Conservation (phyloP, 1,140 invertebrate species). For the Zaprionus nigranus region DNA sequence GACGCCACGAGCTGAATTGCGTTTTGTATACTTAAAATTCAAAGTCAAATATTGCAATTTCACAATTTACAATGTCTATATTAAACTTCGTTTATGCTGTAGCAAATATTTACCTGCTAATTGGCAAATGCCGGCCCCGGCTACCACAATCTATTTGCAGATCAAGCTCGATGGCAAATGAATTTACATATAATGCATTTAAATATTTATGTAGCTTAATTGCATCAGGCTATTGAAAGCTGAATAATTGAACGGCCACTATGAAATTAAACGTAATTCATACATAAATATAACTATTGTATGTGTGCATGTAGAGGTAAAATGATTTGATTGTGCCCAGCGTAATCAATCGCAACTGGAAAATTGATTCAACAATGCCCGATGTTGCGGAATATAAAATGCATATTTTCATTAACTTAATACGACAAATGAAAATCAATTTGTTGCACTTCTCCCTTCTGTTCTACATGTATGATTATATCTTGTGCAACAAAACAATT, state of each 20-base stretch:
- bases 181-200: conserved; percentile 22
- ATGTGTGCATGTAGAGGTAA: background rate
- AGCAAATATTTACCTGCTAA: conserved; percentile 37
- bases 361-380: conserved; percentile 27
- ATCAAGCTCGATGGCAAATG: conserved; percentile 16
- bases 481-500: background rate
- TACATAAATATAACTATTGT: conserved; percentile 21
- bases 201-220: conserved; percentile 73
- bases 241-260: conserved; percentile 57
- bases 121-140: conserved; percentile 20
- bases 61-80: conserved; percentile 25
- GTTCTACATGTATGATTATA: background rate
- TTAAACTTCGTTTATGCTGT: conserved; percentile 45
- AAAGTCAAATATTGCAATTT: conserved; percentile 1
- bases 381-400: conserved; percentile 21
- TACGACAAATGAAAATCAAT: conserved; percentile 47
- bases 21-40: background rate
- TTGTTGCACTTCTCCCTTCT: conserved; percentile 2
- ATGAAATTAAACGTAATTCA: conserved; percentile 33
- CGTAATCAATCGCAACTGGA: conserved; percentile 25
- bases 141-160: conserved; percentile 29
- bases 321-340: conserved; percentile 7
- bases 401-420: conserved; percentile 33
- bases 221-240: conserved; percentile 52
- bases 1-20: background rate